Percentiles rank a stretch among this genome's conserved stretches.
Evolutionary conservation across 2,797 vertebrate genomes (phyloP).

Genomic region (Macropodus opercularis): DNA sequence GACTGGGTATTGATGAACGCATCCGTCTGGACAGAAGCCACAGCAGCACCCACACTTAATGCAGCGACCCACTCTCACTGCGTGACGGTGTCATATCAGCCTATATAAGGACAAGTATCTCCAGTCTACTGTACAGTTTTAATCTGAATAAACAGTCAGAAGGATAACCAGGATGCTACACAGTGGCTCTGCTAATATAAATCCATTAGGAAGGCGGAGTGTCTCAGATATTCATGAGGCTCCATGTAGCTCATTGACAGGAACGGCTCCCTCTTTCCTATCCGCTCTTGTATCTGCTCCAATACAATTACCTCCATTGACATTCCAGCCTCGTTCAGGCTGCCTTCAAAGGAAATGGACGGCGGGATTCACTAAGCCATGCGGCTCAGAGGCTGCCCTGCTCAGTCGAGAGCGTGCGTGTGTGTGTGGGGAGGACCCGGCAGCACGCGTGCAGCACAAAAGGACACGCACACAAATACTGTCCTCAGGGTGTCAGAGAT

Average conservation of each 20-base stretch:
- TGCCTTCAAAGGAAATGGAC: conserved; percentile 75
- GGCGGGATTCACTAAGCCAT: conserved; percentile 72
- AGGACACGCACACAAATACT: conserved; percentile 33
- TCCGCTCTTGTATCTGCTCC: conserved; percentile 77
- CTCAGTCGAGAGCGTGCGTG: conserved; percentile 49
- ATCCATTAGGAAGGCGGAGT: conserved; percentile 61
- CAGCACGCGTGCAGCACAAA: conserved; percentile 21
- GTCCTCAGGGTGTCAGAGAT: conserved; percentile 60
- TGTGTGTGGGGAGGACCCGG: conserved; percentile 28
- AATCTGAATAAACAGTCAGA: conserved; percentile 24
- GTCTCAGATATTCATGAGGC: conserved; percentile 68
- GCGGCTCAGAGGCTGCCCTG: conserved; percentile 58
- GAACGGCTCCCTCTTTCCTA: conserved; percentile 63
- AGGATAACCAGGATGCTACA: conserved; percentile 28
- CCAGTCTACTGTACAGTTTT: conserved; percentile 5
- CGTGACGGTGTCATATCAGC: conserved; percentile 5
- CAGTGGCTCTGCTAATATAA: conserved; percentile 58
- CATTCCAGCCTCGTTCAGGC: conserved; percentile 69
- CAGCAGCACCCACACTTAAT: too few relatives aligned
- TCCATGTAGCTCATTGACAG: conserved; percentile 68
- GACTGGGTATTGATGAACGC: too few relatives aligned
- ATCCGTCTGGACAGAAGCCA: too few relatives aligned
- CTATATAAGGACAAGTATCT: conserved; percentile 7
- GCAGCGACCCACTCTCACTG: background rate
- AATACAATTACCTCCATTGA: conserved; percentile 77